Conservation (phyloP, 1,140 invertebrate species). For the Brachionus manjavacas region DNA sequence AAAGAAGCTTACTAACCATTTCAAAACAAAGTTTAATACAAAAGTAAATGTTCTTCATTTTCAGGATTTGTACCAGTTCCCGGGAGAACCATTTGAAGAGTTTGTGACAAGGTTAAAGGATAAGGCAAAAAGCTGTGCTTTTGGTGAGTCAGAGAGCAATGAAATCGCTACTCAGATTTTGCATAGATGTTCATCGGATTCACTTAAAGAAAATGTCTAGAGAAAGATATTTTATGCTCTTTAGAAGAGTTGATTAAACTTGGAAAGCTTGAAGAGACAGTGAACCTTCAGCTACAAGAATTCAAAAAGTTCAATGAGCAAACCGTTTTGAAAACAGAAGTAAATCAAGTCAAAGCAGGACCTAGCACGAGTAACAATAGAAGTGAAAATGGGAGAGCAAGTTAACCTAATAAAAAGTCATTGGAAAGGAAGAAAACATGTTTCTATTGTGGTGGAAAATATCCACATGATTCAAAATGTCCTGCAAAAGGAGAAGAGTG, state of each 20-base stretch:
- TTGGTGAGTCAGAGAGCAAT: not conserved
- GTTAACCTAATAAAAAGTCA: not conserved
- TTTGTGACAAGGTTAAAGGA: not conserved
- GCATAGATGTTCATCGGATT: constrained; percentile 1
- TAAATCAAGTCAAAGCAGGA: not conserved
- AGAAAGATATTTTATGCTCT: not conserved
- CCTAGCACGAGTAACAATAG: not conserved
- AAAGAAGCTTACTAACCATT: not conserved
- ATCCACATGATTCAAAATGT: constrained; percentile 12
- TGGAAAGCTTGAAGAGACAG: not conserved
- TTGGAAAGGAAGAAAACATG: not conserved
- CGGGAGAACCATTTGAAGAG: not conserved
- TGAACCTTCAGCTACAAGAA: not conserved
- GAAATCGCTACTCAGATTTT: not conserved
- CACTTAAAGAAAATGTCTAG: constrained; percentile 3
- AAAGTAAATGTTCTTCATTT: not conserved
- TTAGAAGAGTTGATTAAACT: not conserved
- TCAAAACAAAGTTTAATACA: not conserved
- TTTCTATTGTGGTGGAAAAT: constrained; percentile 12
- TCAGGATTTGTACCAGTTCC: not conserved
- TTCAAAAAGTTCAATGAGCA: not conserved
- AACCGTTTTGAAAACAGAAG: not conserved
- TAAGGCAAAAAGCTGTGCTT: not conserved
- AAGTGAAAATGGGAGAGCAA: not conserved
- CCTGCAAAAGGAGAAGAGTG: constrained; percentile 4